Percentiles rank a stretch among this genome's conserved stretches.
Evolutionary conservation across 2,888 invertebrate genomes (phyloP).

Genomic region (Nysson spinosus): DNA sequence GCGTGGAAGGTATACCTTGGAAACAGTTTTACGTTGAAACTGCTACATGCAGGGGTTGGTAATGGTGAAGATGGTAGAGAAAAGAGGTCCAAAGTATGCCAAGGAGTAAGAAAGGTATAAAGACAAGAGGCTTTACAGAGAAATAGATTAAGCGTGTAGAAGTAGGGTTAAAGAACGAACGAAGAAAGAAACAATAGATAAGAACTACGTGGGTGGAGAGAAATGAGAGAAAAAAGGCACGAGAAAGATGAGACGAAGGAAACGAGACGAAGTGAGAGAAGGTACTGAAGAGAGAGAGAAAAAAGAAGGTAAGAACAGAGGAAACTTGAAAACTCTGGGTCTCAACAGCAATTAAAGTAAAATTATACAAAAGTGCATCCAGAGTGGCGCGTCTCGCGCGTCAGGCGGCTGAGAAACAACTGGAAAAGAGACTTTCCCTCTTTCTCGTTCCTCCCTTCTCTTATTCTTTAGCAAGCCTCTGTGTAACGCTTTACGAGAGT

Average conservation of each 20-base stretch:
- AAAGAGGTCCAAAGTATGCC: conserved; percentile 24
- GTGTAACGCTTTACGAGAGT: conserved; percentile 34
- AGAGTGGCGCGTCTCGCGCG: conserved; percentile 57
- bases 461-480: conserved; percentile 1
- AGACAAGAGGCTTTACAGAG: conserved; percentile 29
- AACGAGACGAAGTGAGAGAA: background rate
- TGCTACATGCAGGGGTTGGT: background rate
- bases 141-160: conserved; percentile 33
- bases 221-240: no score
- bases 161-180: no score
- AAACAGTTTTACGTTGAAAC: conserved; percentile 18
- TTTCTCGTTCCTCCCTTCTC: conserved; percentile 1
- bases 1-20: conserved; percentile 25
- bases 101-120: conserved; percentile 24
- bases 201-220: no score
- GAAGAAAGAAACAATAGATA: no score
- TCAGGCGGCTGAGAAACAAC: conserved; percentile 61
- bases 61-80: conserved; percentile 12
- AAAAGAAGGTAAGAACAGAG: conserved; percentile 42
- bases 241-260: conserved; percentile 8
- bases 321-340: conserved; percentile 65
- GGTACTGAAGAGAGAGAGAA: background rate
- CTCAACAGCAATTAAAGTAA: conserved; percentile 72
- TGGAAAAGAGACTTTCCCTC: conserved; percentile 38
- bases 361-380: conserved; percentile 71